A percentile compares a stretch with the other conserved stretches of the same genome.
These are phyloP conservation scores for Cecropterus lyciades DNA, from an alignment of 1,140 invertebrate species.

Conservation along the genomic window DNA sequence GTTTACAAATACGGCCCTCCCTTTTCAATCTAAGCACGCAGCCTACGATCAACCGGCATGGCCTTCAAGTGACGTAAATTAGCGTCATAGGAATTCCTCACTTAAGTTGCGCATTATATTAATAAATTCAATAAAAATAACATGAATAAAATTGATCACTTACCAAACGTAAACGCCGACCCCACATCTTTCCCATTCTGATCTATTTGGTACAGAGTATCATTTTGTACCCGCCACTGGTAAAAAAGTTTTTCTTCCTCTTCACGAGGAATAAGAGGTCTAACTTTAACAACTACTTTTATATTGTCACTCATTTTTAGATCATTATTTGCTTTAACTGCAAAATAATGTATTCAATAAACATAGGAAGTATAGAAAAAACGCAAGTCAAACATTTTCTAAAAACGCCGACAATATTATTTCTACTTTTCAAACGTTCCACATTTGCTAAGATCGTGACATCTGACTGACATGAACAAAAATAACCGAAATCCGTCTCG, in stretches of 20 bases:
- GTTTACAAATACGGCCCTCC: not conserved
- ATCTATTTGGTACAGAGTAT: slow-evolving; percentile 86
- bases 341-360: not conserved
- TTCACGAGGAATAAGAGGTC: slow-evolving; percentile 88
- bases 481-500: slow-evolving; percentile 36
- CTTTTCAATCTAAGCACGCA: too few relatives aligned
- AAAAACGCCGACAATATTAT: slow-evolving; percentile 27
- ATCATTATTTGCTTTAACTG: slow-evolving; percentile 5
- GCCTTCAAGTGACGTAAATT: slow-evolving; percentile 46
- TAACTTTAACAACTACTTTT: slow-evolving; percentile 90
- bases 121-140: slow-evolving; percentile 9
- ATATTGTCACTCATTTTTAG: slow-evolving; percentile 86
- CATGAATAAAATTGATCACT: slow-evolving; percentile 45
- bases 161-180: slow-evolving; percentile 78
- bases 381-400: slow-evolving; percentile 37
- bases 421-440: slow-evolving; percentile 30
- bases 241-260: slow-evolving; percentile 84
- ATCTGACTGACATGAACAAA: slow-evolving; percentile 23
- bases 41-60: too few relatives aligned
- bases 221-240: slow-evolving; percentile 87
- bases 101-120: slow-evolving; percentile 13
- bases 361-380: slow-evolving; percentile 18
- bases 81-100: slow-evolving; percentile 25
- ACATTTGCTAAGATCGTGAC: slow-evolving; percentile 1
- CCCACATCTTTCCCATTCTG: slow-evolving; percentile 71